phyloP scores from a whole-genome alignment of 2,113 vertebrate species.

The Eonycteris spelaea region DNA sequence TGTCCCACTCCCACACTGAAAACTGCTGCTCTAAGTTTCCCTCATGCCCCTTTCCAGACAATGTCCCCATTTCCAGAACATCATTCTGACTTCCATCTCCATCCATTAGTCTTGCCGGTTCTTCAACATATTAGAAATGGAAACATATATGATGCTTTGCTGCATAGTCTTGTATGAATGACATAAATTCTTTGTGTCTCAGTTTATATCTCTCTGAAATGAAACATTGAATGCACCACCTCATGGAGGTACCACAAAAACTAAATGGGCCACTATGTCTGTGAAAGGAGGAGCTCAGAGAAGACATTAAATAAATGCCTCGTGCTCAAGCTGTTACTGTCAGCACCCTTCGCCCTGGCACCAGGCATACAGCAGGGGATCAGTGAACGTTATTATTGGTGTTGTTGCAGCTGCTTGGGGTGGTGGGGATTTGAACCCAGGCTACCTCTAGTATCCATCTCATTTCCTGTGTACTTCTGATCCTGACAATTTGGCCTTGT shows the following conservation, averaged over 20 bases:
- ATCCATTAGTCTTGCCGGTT: not conserved
- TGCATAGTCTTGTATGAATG: not conserved
- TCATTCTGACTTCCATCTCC: not conserved
- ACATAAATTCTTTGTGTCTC: not conserved
- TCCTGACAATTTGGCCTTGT: not conserved
- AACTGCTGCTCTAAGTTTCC: not conserved
- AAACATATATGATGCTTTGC: accelerated
- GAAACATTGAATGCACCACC: not conserved
- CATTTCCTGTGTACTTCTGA: not conserved
- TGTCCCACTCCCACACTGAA: not conserved
- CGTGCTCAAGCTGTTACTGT: not conserved
- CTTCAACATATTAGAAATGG: not conserved
- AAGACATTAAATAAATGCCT: not conserved
- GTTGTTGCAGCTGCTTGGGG: not conserved
- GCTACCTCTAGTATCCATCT: not conserved
- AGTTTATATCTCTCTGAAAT: not conserved
- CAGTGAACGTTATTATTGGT: not conserved
- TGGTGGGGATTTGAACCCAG: not conserved
- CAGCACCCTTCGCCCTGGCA: not conserved
- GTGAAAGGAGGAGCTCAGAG: not conserved
- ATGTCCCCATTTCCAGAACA: not conserved
- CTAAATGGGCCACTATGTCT: not conserved
- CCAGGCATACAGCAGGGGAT: not conserved
- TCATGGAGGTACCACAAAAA: not conserved
- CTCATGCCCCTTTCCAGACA: not conserved